Evolutionary conservation across 2,888 invertebrate genomes (phyloP).

Genomic region (Orthosia gothica): DNA sequence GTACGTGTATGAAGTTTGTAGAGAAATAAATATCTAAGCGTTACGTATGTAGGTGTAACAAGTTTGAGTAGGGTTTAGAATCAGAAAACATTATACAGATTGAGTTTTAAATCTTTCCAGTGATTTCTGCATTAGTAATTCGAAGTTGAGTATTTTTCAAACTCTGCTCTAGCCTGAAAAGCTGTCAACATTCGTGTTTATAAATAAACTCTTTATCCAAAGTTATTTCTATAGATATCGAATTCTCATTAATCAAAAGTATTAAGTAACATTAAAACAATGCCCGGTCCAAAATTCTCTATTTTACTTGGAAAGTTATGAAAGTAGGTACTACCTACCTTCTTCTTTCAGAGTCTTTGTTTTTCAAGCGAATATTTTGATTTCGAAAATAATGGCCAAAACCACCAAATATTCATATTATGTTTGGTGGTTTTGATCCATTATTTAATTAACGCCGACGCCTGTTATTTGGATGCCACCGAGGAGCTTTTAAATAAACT

Average conservation of each 20-base stretch:
- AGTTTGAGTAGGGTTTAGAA: neutral
- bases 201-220: slow-evolving; percentile 2
- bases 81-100: neutral
- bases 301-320: slow-evolving; percentile 21
- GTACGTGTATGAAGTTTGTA: neutral
- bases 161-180: too few relatives aligned
- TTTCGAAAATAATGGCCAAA: neutral
- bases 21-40: slow-evolving; percentile 2
- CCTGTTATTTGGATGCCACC: too few relatives aligned
- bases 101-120: too few relatives aligned
- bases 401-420: neutral
- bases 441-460: too few relatives aligned
- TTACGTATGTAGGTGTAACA: neutral
- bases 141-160: too few relatives aligned
- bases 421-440: slow-evolving; percentile 12
- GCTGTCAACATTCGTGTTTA: neutral
- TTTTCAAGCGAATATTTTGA: slow-evolving; percentile 30
- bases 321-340: too few relatives aligned
- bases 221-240: slow-evolving; percentile 24
- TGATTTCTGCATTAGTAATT: too few relatives aligned
- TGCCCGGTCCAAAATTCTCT: neutral
- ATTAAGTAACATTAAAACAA: slow-evolving; percentile 28
- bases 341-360: slow-evolving; percentile 37
- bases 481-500: too few relatives aligned
- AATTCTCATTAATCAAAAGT: slow-evolving; percentile 29